A percentile compares a stretch with the other conserved stretches of the same genome.
Conservation (phyloP, 2,888 invertebrate species). For the Lissocephala sabroskyi region DNA sequence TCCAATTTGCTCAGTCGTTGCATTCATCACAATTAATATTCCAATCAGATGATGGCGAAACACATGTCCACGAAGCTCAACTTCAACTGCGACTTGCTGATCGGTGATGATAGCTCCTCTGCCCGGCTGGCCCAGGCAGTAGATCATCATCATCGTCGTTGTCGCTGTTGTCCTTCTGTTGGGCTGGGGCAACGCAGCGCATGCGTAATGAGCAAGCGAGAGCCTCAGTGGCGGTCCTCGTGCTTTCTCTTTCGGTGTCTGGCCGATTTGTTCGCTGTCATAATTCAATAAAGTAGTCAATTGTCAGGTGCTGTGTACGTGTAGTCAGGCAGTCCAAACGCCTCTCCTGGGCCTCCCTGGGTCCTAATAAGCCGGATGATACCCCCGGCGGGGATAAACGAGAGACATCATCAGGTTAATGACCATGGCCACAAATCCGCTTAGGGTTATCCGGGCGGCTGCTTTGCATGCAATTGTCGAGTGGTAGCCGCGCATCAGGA, state of each 20-base stretch:
- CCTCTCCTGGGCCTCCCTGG: no score
- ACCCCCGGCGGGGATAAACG: no score
- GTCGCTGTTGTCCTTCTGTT: no score
- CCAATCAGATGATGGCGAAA: conserved; percentile 65
- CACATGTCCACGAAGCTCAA: conserved; percentile 57
- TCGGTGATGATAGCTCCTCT: not conserved
- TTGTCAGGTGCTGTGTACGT: conserved; percentile 29
- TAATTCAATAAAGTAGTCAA: conserved; percentile 69
- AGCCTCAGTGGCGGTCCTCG: not conserved
- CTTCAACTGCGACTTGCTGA: not conserved
- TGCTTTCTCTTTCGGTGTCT: conserved; percentile 18
- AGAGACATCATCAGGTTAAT: conserved; percentile 39
- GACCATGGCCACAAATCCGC: conserved; percentile 45
- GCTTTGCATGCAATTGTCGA: no score
- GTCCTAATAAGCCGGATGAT: no score
- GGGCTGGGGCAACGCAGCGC: conserved; percentile 33
- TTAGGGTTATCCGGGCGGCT: conserved; percentile 31
- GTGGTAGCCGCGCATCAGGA: no score
- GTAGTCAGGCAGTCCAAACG: not conserved
- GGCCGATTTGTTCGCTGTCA: conserved; percentile 69
- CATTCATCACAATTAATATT: conserved; percentile 65
- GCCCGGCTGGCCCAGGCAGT: conserved; percentile 1
- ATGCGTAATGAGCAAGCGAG: conserved; percentile 42
- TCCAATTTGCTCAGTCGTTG: conserved; percentile 10
- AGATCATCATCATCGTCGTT: conserved; percentile 21